A percentile compares a stretch with the other conserved stretches of the same genome.
These are phyloP conservation scores for Argentina silus DNA, from an alignment of 2,797 vertebrate genomes.

Conservation along the genomic window DNA sequence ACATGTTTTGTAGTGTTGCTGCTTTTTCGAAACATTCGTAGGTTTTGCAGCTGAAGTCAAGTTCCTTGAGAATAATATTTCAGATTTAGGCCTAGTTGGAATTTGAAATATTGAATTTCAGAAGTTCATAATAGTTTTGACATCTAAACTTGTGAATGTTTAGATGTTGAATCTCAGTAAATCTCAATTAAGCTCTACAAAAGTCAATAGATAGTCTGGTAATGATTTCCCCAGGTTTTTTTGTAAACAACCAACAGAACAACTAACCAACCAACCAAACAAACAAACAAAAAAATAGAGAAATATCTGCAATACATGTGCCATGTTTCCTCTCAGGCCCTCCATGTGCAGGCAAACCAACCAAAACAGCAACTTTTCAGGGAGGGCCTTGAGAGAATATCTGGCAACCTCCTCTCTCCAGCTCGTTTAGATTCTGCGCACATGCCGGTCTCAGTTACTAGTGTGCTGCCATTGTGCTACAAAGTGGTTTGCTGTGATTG, in stretches of 20 bases:
- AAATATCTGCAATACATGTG: background rate
- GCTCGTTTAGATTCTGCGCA: conserved; percentile 17
- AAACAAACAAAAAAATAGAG: background rate
- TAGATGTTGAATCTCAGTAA: background rate
- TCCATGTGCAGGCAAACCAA: too few relatives aligned
- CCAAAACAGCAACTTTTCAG: background rate
- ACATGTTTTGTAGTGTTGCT: conserved; percentile 40
- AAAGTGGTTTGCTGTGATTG: conserved; percentile 66
- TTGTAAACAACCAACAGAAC: background rate
- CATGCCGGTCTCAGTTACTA: conserved; percentile 13
- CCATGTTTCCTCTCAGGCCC: background rate
- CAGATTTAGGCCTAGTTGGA: too few relatives aligned
- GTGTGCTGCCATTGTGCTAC: conserved; percentile 31
- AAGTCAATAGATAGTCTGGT: background rate
- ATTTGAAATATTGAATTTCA: too few relatives aligned
- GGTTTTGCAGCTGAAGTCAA: too few relatives aligned
- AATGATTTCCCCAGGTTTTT: background rate
- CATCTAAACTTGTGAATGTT: background rate
- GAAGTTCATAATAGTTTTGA: too few relatives aligned
- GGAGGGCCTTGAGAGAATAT: background rate
- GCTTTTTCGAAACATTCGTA: background rate
- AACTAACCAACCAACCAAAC: background rate
- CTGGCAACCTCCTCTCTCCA: background rate
- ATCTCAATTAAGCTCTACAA: background rate
- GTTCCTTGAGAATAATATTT: too few relatives aligned